These are phyloP conservation scores for Fulica atra DNA, from an alignment of 2,113 vertebrate species.

Conservation along the genomic window DNA sequence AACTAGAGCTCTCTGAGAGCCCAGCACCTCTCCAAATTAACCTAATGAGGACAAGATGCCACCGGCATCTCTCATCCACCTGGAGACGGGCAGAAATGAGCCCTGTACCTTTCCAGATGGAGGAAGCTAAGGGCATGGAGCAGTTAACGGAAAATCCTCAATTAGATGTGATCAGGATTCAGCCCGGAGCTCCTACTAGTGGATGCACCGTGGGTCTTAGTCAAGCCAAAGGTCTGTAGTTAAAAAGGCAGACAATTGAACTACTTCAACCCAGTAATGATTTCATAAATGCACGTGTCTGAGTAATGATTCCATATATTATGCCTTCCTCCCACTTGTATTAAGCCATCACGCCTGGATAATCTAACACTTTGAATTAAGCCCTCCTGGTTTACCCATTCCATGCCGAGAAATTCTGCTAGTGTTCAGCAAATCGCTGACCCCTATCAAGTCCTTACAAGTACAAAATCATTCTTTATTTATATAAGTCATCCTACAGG, in stretches of 20 bases:
- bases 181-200: conserved; percentile 6
- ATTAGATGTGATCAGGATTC: neutral
- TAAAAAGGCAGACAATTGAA: conserved; percentile 48
- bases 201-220: neutral
- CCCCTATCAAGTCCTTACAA: conserved; percentile 25
- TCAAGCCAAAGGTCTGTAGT: neutral
- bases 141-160: neutral
- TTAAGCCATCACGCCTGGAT: conserved; percentile 40
- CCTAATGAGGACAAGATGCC: neutral
- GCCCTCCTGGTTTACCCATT: neutral
- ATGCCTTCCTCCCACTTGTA: conserved; percentile 20
- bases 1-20: neutral
- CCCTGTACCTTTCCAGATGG: neutral
- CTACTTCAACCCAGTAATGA: conserved; percentile 31
- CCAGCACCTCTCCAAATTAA: neutral
- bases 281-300: conserved; percentile 50
- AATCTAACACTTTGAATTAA: conserved; percentile 42
- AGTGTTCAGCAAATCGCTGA: neutral
- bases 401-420: conserved; percentile 3
- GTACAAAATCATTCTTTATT: conserved; percentile 23
- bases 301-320: conserved; percentile 32
- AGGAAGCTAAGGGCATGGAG: neutral
- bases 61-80: neutral
- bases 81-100: neutral
- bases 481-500: conserved; percentile 19